phyloP scores from a whole-genome alignment of 1,140 invertebrate species.

The Musca domestica region DNA sequence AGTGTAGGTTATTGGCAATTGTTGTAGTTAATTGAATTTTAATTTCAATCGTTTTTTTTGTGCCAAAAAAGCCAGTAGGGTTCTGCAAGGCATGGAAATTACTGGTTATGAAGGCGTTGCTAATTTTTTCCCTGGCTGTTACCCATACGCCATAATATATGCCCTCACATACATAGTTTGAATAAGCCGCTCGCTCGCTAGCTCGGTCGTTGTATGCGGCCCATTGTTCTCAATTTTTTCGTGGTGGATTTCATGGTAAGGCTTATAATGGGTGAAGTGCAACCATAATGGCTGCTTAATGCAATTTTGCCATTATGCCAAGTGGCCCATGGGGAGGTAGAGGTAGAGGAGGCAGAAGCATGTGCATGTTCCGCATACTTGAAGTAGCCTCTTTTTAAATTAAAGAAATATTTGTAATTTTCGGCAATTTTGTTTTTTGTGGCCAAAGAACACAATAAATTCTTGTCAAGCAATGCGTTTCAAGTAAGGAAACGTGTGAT shows the following conservation, averaged over 20 bases:
- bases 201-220: too few species aligned
- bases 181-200: not conserved
- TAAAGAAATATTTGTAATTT: too few species aligned
- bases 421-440: too few species aligned
- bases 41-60: slow-evolving; percentile 3
- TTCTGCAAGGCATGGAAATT: not conserved
- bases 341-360: not conserved
- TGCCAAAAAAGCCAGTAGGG: not conserved
- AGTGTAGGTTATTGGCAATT: slow-evolving; percentile 8
- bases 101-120: slow-evolving; percentile 13
- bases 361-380: too few species aligned
- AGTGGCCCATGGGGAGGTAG: not conserved
- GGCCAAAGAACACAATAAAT: too few species aligned
- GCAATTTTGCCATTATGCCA: not conserved
- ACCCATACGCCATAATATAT: slow-evolving; percentile 5
- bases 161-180: not conserved
- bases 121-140: slow-evolving; percentile 14
- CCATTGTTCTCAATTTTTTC: too few species aligned
- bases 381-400: too few species aligned
- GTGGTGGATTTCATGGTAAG: slow-evolving; percentile 14
- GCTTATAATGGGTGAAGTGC: not conserved
- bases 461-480: not conserved
- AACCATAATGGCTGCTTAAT: slow-evolving; percentile 10
- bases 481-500: slow-evolving; percentile 10
- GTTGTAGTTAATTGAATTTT: slow-evolving; percentile 22